Conservation (phyloP, 2,888 invertebrate genomes). For the Folsomia manolachei region DNA sequence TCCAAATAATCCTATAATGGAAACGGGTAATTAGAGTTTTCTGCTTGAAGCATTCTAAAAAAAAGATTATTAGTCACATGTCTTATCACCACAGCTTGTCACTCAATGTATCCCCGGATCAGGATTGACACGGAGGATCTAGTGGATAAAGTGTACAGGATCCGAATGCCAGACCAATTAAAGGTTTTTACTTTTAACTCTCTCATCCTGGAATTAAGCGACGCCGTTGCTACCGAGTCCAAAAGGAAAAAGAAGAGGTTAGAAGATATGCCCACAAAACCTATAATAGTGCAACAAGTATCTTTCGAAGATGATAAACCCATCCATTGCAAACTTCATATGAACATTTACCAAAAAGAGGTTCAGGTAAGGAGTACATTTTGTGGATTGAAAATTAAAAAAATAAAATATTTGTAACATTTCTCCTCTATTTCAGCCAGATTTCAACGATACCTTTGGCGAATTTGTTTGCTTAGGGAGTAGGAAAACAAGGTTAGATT, state of each 20-base stretch:
- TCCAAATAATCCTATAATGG: slow-evolving; percentile 36
- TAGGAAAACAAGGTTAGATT: slow-evolving; percentile 36
- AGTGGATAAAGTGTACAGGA: slow-evolving; percentile 29
- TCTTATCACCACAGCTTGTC: slow-evolving; percentile 9
- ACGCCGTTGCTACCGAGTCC: background rate
- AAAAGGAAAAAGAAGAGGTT: background rate
- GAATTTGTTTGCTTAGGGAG: slow-evolving; percentile 39
- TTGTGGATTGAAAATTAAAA: too few species aligned
- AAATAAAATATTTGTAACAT: too few species aligned
- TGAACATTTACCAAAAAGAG: slow-evolving; percentile 41
- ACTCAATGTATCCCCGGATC: slow-evolving; percentile 47
- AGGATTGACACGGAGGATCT: slow-evolving; percentile 30
- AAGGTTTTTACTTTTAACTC: slow-evolving; percentile 39
- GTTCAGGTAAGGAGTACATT: slow-evolving; percentile 29
- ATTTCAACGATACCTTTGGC: slow-evolving; percentile 46
- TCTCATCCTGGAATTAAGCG: slow-evolving; percentile 36
- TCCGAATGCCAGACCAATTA: slow-evolving; percentile 31
- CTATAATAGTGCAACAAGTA: slow-evolving; percentile 37
- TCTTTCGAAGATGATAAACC: slow-evolving; percentile 41
- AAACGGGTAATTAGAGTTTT: slow-evolving; percentile 27
- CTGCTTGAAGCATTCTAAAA: background rate
- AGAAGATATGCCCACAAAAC: slow-evolving; percentile 28
- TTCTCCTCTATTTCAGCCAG: slow-evolving; percentile 28
- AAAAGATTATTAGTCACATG: background rate
- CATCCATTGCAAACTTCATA: slow-evolving; percentile 37